Base-by-base conservation (phyloP, 2,797 vertebrate genomes). In the Gallinago solitaria region DNA sequence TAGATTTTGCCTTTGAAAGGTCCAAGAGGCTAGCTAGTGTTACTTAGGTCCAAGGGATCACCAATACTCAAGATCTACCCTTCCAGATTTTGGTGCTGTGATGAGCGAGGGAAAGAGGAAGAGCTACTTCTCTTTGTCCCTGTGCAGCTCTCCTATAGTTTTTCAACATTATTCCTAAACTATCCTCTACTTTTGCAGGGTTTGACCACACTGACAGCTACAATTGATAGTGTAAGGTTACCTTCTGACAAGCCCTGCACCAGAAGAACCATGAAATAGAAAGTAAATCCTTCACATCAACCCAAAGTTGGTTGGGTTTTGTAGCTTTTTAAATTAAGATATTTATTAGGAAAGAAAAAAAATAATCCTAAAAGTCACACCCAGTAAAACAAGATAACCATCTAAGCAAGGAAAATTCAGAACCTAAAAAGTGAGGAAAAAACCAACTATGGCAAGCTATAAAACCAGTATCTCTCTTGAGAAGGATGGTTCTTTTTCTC, bases 401-500 rank as follows among this genome's bases (percentile, higher is more conserved):
- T 24, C 18, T 68, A 63, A 89, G 37, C 51, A 67, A n/a, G 9
- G 37, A 76, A 95, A 68, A 57, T 21, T 73, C 59, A 82, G 68
- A 76, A 50, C 11, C 9, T 48, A 32, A 9, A 63, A 54, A 2
- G 0, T 35, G 7, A 65, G 7, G 50, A 79, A 50, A 69, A 79
- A 75, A 0, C 5, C 11, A 17, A 39, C 0, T 4, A 30, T 11
- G 9, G 69, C 47, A 41, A 80, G 9, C 13, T 79, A 18, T 17
- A 35, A 82, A 92, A 50, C 3, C 4, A 30, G 12, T 47, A 33
- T 23, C 2, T 3, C 8, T 69, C 20, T 54, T 63, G 37, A 65
- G 47, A 83, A 74, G 16, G 7, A 59, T 15, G 9, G 1, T 6
- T 16, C 18, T 5, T 78, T 89, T 91, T 47, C 35, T 80, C 18